phyloP scores from a whole-genome alignment of 2,797 vertebrate genomes.

The Neosalanx taihuensis region DNA sequence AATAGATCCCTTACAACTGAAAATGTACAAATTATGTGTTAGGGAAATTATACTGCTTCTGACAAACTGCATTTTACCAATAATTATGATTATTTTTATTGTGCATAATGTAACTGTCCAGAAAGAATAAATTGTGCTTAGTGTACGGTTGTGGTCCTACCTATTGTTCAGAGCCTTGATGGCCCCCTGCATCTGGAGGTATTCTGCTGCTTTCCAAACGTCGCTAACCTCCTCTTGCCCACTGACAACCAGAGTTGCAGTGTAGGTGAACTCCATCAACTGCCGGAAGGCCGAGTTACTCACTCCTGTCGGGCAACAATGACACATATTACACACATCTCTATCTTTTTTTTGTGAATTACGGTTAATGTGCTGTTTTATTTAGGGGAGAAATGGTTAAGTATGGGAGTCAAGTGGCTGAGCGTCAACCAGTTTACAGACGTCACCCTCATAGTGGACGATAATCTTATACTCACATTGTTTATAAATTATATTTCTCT shows the following conservation, averaged over 20 bases:
- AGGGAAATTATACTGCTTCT: too few species aligned
- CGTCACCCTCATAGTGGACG: slow-evolving; percentile 96
- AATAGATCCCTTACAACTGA: too few species aligned
- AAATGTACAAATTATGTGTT: too few species aligned
- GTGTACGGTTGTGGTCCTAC: slow-evolving; percentile 58
- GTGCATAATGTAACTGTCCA: too few species aligned
- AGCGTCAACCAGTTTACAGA: slow-evolving; percentile 97
- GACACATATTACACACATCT: too few species aligned
- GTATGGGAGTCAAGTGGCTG: too few species aligned
- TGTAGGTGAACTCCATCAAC: slow-evolving; percentile 98
- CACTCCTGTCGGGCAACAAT: slow-evolving; percentile 76
- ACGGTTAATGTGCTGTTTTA: too few species aligned
- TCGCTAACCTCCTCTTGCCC: slow-evolving; percentile 91
- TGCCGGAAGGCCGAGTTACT: slow-evolving; percentile 94
- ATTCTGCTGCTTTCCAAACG: slow-evolving; percentile 98
- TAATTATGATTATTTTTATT: too few species aligned
- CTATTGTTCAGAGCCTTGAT: slow-evolving; percentile 94
- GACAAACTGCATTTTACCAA: neutral
- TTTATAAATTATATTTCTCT: neutral
- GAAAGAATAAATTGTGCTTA: neutral
- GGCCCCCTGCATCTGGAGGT: slow-evolving; percentile 97
- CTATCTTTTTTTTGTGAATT: too few species aligned
- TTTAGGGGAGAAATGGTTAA: too few species aligned
- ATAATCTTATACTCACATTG: too few species aligned
- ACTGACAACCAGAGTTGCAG: slow-evolving; percentile 86